phyloP scores from a whole-genome alignment of 2,797 vertebrate species.

The Trachurus trachurus region DNA sequence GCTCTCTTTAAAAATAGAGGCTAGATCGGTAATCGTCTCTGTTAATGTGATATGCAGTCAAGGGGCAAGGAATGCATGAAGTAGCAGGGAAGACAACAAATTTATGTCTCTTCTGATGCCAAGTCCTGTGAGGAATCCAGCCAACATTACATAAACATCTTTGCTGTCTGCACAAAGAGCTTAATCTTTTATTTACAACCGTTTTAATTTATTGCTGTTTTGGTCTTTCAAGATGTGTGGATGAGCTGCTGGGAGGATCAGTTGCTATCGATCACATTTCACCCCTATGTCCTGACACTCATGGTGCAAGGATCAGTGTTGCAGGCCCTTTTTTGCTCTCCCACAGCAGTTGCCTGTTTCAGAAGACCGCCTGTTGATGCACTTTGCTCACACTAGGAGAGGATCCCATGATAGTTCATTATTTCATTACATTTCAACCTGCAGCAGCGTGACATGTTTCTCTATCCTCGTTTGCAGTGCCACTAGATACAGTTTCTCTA shows the following conservation, averaged over 20 bases:
- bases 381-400: slow-evolving; percentile 51
- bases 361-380: slow-evolving; percentile 59
- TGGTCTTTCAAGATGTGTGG: slow-evolving; percentile 26
- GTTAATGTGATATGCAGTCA: slow-evolving; percentile 22
- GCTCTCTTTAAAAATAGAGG: slow-evolving; percentile 15
- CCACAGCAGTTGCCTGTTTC: slow-evolving; percentile 38
- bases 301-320: slow-evolving; percentile 53
- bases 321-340: slow-evolving; percentile 35
- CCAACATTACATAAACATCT: slow-evolving; percentile 32
- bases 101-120: slow-evolving; percentile 31
- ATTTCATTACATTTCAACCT: slow-evolving; percentile 75
- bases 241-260: slow-evolving; percentile 42
- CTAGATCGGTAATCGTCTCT: slow-evolving; percentile 29
- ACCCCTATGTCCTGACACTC: slow-evolving; percentile 41
- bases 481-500: slow-evolving; percentile 67
- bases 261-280: slow-evolving; percentile 65
- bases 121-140: slow-evolving; percentile 23
- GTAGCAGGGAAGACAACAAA: slow-evolving; percentile 24
- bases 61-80: neutral
- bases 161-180: slow-evolving; percentile 23
- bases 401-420: slow-evolving; percentile 75
- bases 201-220: slow-evolving; percentile 22
- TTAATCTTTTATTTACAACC: slow-evolving; percentile 40
- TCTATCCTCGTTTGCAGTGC: slow-evolving; percentile 68
- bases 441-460: slow-evolving; percentile 65